phyloP scores from a whole-genome alignment of 1,140 invertebrate genomes.

The Rhopalosiphum padi region DNA sequence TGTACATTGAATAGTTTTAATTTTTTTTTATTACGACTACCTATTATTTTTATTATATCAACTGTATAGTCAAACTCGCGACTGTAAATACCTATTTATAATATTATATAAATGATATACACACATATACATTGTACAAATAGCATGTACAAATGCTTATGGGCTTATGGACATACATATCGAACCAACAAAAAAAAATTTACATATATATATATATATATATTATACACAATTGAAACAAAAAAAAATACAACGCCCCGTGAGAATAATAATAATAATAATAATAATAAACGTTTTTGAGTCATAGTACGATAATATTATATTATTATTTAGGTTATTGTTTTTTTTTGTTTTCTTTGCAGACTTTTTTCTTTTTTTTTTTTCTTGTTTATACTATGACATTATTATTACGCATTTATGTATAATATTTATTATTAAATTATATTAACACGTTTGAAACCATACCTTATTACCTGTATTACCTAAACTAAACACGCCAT shows the following conservation, averaged over 20 bases:
- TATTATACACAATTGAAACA: not conserved
- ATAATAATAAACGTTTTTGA: conserved; percentile 8
- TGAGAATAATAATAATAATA: conserved; percentile 21
- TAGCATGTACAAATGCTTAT: not conserved
- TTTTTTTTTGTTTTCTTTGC: conserved; percentile 5
- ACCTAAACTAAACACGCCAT: not conserved
- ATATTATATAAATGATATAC: not conserved
- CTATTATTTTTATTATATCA: not conserved
- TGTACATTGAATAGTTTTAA: not conserved
- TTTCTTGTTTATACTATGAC: not conserved
- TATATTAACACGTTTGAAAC: not conserved
- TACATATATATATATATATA: not conserved
- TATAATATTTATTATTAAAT: not conserved
- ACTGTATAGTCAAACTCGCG: not conserved
- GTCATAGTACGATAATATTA: not conserved
- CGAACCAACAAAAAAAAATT: not conserved
- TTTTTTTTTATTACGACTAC: not conserved
- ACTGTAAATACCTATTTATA: not conserved
- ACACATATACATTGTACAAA: not conserved
- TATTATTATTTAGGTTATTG: conserved; percentile 26
- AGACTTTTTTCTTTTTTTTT: not conserved
- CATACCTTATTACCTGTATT: not conserved
- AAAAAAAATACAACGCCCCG: not conserved
- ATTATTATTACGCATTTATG: conserved; percentile 14
- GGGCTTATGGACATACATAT: not conserved